Percentiles rank a stretch among this genome's conserved stretches.
These are phyloP conservation scores for Crotophaga sulcirostris DNA, from an alignment of 2,113 vertebrate genomes.

Conservation along the genomic window DNA sequence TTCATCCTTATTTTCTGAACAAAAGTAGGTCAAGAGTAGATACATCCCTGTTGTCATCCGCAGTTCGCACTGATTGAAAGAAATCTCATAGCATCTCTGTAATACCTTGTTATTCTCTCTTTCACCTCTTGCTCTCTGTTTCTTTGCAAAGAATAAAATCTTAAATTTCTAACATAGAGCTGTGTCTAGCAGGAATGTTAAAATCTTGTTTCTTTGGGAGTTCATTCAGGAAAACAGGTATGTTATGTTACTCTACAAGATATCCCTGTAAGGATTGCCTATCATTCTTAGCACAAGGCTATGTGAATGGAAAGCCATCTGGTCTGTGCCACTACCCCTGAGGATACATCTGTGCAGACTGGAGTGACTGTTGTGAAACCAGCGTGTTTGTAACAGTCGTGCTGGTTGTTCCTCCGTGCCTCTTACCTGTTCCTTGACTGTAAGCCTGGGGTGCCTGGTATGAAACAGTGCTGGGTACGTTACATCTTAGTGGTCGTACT, in stretches of 20 bases:
- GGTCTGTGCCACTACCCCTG: not conserved
- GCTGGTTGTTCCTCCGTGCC: not conserved
- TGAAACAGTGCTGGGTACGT: not conserved
- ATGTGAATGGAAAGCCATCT: constrained; percentile 22
- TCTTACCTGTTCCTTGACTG: not conserved
- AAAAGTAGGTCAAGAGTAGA: constrained; percentile 6
- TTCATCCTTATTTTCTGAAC: not conserved
- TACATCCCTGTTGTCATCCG: not conserved
- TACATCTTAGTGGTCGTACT: not conserved
- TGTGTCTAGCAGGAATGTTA: not conserved
- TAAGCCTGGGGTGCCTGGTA: not conserved
- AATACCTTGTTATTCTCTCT: not conserved
- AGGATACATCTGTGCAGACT: not conserved
- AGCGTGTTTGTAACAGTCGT: fast-evolving
- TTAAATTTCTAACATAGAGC: not conserved
- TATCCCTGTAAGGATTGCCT: not conserved
- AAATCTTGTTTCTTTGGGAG: not conserved
- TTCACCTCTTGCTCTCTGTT: not conserved
- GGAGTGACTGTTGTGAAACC: not conserved
- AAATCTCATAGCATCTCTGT: not conserved
- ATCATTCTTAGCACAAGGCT: too few species aligned
- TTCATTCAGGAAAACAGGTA: not conserved
- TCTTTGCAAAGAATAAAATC: not conserved
- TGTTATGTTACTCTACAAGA: not conserved
- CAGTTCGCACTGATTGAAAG: not conserved